phyloP scores from a whole-genome alignment of 2,888 invertebrate species.

The Mycalesis mineus region DNA sequence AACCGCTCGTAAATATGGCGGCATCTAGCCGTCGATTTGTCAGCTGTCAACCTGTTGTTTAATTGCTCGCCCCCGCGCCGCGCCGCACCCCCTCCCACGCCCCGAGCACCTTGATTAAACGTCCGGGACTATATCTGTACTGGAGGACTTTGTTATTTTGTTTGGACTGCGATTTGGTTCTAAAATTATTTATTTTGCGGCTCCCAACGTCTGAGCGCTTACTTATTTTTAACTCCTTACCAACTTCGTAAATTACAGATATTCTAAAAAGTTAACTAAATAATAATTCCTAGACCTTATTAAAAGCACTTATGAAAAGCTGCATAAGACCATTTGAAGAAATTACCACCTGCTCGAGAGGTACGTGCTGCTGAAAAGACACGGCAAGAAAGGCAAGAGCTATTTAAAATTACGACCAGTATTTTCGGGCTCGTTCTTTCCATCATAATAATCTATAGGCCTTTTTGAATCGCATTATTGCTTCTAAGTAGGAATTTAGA shows the following conservation, averaged over 20 bases:
- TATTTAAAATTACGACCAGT: too few relatives aligned
- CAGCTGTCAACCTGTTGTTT: slow-evolving; percentile 69
- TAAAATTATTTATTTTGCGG: slow-evolving; percentile 15
- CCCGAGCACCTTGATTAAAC: slow-evolving; percentile 68
- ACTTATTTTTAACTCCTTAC: background rate
- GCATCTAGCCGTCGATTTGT: slow-evolving; percentile 55
- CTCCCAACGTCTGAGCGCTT: background rate
- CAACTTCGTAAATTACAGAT: background rate
- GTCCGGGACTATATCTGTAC: slow-evolving; percentile 45
- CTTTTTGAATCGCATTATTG: too few relatives aligned
- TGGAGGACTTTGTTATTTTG: slow-evolving; percentile 25
- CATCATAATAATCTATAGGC: too few relatives aligned
- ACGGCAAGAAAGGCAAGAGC: too few relatives aligned
- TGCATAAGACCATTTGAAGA: too few relatives aligned
- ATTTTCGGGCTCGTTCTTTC: too few relatives aligned
- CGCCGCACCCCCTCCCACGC: slow-evolving; percentile 24
- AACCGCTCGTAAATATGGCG: slow-evolving; percentile 15
- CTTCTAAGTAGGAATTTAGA: too few relatives aligned
- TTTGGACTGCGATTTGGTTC: slow-evolving; percentile 16
- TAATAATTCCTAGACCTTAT: too few relatives aligned
- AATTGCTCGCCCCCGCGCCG: slow-evolving; percentile 48
- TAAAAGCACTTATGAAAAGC: too few relatives aligned
- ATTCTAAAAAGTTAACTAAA: too few relatives aligned
- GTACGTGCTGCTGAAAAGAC: too few relatives aligned
- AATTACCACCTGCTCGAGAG: too few relatives aligned